Base-by-base conservation (phyloP, 2,113 vertebrate genomes). In the Martes martes region DNA sequence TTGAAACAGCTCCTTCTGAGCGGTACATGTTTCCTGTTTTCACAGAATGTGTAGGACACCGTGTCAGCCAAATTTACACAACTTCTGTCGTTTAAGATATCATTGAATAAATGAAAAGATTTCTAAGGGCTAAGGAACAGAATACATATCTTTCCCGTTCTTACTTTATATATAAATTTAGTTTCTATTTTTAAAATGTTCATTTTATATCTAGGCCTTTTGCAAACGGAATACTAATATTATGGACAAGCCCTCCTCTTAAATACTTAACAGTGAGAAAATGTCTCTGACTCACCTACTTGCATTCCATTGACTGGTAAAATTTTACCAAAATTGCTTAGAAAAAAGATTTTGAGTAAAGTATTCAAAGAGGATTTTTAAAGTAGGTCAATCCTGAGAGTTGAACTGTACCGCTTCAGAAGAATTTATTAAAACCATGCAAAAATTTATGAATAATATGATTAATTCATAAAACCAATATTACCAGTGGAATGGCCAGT, bases 381-480 rank as follows among this genome's bases (percentile, higher is more conserved):
- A 45, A n/a, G 2, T 84, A 80, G 55, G 47, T 89, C 39, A 95
- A 8, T 2, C 36, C 69, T 80, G 4, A 81, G 59, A 84, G 24
- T 23, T 96, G 39, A 92, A 95, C 71, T 91, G 3, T 1, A 11
- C 1, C n/a, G 10, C 11, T 94, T 93, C 61, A 80, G 21, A 95
- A 89, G 47, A 93, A 92, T 28, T 67, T 95, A 57, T 95, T 89
- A 89, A 89, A 93, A 52, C 11, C 65, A 67, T 89, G 36, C 6
- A 71, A 92, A 95, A 63, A 5, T 39, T 95, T 86, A 92, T 52
- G 31, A 94, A 83, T 63, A 89, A n/a, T 86, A 50, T 95, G 50
- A 97, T 85, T 98, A 94, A 98, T 97, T 97, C 50, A 97, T 96
- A 97, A 98, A 98, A 94, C 65, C 91, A 97, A n/a, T 92, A 95